Base-by-base conservation (phyloP, 2,888 invertebrate species). In the Diadegma fenestrale region DNA sequence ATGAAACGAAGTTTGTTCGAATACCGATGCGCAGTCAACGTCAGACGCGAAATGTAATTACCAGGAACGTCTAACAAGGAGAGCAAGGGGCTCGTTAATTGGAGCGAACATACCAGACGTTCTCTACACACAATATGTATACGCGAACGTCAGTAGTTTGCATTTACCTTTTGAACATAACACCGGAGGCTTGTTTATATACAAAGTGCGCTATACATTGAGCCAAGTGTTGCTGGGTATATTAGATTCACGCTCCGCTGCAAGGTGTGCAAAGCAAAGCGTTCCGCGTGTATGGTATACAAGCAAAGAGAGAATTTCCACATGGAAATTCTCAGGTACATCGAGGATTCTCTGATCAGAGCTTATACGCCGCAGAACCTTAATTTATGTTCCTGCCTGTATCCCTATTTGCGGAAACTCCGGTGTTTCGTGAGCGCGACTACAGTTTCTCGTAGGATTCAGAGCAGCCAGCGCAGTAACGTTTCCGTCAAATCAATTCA, bases 161-260 rank as follows among this genome's bases (percentile, higher is more conserved):
- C 17, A 68, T 81, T 85, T 78, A 76, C 76, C 84, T 81, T 75
- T 43, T 69, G 73, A 73, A 63, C 63, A 75, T 64, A 72, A 72
- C 77, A 81, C 77, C 54, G 37, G 63, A 30, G 30, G 41, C 22
- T 17, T 22, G n/a, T 19, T 19, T 58, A 14, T 58, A 66, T 22
- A 43, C 37, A 37, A 37, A 2, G 4, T 45, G 54, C 14, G 22
- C n/a, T 19, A 26, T 26, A 19, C 37, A 30, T 66, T 54, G 8
- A 43, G 54, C 6, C 10, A 51, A 45, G 64, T 66, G 45, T 54
- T 43, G 48, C 54, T 22, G 66, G 45, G 75, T 85, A 85, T 79
- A 85, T 85, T 81, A 85, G 85, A 85, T 85, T 85, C 81, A 78
- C 81, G 85, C 81, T 85, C 69, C 43, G 78, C 45, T 64, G 81